These are phyloP conservation scores for Oreortyx pictus DNA, from an alignment of 2,797 vertebrate genomes.

Conservation along the genomic window DNA sequence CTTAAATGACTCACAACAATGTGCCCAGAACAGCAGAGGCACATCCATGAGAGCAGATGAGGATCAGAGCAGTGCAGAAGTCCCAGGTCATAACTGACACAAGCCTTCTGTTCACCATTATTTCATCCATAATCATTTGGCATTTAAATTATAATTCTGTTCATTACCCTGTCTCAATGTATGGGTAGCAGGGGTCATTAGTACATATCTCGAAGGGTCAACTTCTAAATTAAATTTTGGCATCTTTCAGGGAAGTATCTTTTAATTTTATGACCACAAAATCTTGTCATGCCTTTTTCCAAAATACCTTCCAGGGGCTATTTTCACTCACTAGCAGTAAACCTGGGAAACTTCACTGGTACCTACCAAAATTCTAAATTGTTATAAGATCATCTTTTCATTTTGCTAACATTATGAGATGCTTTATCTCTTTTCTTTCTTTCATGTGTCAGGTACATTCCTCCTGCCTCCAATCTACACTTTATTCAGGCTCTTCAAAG, in stretches of 20 bases:
- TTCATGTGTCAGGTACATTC: neutral
- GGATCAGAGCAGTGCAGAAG: neutral
- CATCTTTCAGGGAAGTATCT: neutral
- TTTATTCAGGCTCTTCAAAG: neutral
- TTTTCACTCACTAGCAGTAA: neutral
- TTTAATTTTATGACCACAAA: conserved; percentile 13
- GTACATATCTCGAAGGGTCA: neutral
- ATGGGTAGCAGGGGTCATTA: neutral
- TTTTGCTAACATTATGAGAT: neutral
- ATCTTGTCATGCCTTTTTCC: neutral
- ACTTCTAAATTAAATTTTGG: conserved; percentile 37
- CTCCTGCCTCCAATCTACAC: neutral
- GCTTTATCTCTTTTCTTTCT: neutral
- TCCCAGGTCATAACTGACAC: neutral
- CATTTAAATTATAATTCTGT: neutral
- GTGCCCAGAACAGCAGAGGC: neutral
- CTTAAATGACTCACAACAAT: neutral
- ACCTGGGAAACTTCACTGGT: neutral
- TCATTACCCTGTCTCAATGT: neutral
- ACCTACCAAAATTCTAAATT: neutral
- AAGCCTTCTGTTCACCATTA: neutral
- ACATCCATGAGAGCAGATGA: neutral
- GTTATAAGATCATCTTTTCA: neutral
- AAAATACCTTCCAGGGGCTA: neutral
- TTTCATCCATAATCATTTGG: neutral